Base-by-base conservation (phyloP, 2,888 invertebrate genomes). In the Oscheius sp. region DNA sequence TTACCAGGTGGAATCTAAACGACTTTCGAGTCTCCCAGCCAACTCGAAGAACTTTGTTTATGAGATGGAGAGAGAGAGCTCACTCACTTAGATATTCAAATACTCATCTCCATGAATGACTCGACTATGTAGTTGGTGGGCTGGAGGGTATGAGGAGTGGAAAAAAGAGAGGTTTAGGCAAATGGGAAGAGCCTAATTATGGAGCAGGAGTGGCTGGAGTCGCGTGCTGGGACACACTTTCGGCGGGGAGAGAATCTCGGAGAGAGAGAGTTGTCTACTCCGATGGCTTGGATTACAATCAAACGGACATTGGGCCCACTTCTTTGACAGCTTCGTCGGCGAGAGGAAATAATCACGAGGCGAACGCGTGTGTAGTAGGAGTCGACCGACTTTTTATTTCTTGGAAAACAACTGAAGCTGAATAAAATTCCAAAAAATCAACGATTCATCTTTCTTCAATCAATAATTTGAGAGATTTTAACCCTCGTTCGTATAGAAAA, bases 271-370 rank as follows among this genome's bases (percentile, higher is more conserved):
- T n/a, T n/a, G n/a, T n/a, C n/a, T n/a, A n/a, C n/a, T n/a, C n/a
- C n/a, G n/a, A 17, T 5, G 34, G 37, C 34, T 55, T 37, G 34
- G 55, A 55, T 55, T 55, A 55, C 55, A 55, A 55, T 55, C 55
- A 55, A 55, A 55, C 55, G 55, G 34, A 37, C n/a, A 37, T 34
- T 34, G 20, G 34, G 34, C 23, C n/a, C 17, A 33, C 17, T 37
- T 37, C 17, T 34, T 17, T 55, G 55, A 55, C 55, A 55, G 34
- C 55, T 33, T 29, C 23, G 23, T n/a, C 29, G 52, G 29, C 25
- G 27, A 27, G 52, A 27, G 27, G n/a, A 29, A 25, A 15, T 52
- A 27, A 42, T 15, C 17, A 42, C 42, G 42, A 42, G 42, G 42
- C 15, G 42, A 15, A 42, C n/a, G 42, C 17, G 42, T n/a, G n/a